Evolutionary conservation across 2,888 invertebrate genomes (phyloP), one percentile per base, ranked within the genome.

Genomic region (Ophion ventricosus): DNA sequence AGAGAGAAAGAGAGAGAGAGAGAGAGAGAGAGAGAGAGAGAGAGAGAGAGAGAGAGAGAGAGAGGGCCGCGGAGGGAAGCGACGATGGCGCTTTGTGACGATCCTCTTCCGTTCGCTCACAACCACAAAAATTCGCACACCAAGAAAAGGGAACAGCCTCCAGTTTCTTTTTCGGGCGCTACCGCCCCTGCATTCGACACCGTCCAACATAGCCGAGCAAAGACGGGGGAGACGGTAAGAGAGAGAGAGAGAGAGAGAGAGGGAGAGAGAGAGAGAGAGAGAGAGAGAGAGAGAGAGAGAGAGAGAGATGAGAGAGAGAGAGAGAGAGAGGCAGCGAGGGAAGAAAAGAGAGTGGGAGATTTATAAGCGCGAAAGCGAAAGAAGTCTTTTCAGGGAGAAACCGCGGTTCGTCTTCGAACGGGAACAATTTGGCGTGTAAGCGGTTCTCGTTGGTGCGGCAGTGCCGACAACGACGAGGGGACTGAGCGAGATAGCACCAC

Each of bases 401-500:
- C 79, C 85, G 87, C 85, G 89, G 88, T 89, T 91, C 89, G 87
- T 90, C 90, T 90, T 90, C 87, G 91, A 90, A 89, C 89, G 89
- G 90, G 89, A 91, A 91, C 91, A 89, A 91, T 91, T 91, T 90
- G 88, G 89, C 87, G 89, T 88, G 89, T 89, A 88, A 90, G 88
- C 81, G 88, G 88, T 67, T 82, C 88, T 82, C 88, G 87, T 73
- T 56, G 61, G 64, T 80, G 80, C 72, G 66, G 59, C 67, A 70
- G 63, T 29, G 57, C 29, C 56, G 73, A 43, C 7, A 40, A 70
- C 20, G 14, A n/a, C 20, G 40, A 35, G 26, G 56, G 69, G 11
- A 43, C 23, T 23, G 2, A 29, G 54, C 40, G 14, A 20, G 70
- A 23, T 26, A 17, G 49, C 43, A 43, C 43, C 43, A 14, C 14